These are phyloP conservation scores for Hemibagrus wyckioides DNA, from an alignment of 2,113 vertebrate species.

Conservation along the genomic window DNA sequence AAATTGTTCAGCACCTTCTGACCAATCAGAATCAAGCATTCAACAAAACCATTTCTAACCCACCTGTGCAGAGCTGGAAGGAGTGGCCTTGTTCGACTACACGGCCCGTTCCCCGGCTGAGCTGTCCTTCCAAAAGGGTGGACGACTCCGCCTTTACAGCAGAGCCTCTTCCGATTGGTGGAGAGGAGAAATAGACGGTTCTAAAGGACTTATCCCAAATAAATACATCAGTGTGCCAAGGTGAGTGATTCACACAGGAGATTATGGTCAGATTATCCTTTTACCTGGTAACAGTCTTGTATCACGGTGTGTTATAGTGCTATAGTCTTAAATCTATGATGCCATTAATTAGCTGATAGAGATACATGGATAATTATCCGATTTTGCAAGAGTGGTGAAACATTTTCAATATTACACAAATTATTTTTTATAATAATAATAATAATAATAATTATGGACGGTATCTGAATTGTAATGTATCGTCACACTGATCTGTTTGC, in stretches of 20 bases:
- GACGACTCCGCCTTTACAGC: conserved; percentile 66
- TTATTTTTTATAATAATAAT: too few relatives aligned
- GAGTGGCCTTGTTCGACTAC: conserved; percentile 65
- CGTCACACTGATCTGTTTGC: background rate
- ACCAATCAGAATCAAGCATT: background rate
- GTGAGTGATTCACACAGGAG: conserved; percentile 59
- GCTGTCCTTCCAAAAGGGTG: conserved; percentile 68
- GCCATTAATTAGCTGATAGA: background rate
- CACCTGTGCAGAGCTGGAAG: conserved; percentile 67
- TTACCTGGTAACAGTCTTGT: background rate
- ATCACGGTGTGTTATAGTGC: background rate
- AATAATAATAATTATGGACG: background rate
- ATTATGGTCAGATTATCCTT: background rate
- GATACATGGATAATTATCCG: background rate
- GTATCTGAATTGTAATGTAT: background rate
- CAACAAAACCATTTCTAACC: background rate
- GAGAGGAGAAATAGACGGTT: conserved; percentile 66
- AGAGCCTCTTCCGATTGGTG: conserved; percentile 73
- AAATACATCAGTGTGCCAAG: conserved; percentile 70
- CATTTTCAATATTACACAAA: background rate
- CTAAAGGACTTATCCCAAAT: conserved; percentile 71
- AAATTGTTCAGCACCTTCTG: background rate
- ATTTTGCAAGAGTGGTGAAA: background rate
- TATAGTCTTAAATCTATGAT: background rate
- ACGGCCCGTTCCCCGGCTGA: conserved; percentile 60